phyloP scores from a whole-genome alignment of 2,797 vertebrate species.

The Dromococcyx pavoninus region DNA sequence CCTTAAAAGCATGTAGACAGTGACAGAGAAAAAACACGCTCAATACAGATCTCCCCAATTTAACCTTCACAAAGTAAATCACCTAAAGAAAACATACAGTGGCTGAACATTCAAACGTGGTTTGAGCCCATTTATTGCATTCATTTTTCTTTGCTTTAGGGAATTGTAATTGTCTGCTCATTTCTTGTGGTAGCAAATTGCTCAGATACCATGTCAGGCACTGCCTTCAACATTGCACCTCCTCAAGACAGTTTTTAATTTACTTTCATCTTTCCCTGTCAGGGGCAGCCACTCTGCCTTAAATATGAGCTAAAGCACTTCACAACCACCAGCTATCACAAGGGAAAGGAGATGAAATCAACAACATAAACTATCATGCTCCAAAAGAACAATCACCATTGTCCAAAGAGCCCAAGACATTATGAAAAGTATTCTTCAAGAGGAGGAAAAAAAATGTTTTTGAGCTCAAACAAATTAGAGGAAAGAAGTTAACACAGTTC shows the following conservation, averaged over 20 bases:
- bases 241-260: not conserved
- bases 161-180: not conserved
- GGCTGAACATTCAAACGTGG: not conserved
- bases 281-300: not conserved
- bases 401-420: not conserved
- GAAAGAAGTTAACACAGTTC: not conserved
- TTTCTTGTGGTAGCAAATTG: not conserved
- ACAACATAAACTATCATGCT: not conserved
- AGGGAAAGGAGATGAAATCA: not conserved
- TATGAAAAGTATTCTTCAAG: not conserved
- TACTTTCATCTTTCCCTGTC: not conserved
- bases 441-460: not conserved
- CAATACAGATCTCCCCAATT: not conserved
- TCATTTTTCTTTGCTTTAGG: not conserved
- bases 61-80: not conserved
- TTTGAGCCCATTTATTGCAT: not conserved
- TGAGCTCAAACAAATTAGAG: not conserved
- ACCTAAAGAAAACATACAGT: not conserved
- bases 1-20: not conserved
- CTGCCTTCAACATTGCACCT: not conserved
- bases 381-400: not conserved
- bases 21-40: not conserved
- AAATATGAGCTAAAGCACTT: not conserved
- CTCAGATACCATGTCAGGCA: not conserved
- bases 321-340: not conserved